Evolutionary conservation across 2,888 invertebrate species (phyloP).

Genomic region (Protonemura montana): DNA sequence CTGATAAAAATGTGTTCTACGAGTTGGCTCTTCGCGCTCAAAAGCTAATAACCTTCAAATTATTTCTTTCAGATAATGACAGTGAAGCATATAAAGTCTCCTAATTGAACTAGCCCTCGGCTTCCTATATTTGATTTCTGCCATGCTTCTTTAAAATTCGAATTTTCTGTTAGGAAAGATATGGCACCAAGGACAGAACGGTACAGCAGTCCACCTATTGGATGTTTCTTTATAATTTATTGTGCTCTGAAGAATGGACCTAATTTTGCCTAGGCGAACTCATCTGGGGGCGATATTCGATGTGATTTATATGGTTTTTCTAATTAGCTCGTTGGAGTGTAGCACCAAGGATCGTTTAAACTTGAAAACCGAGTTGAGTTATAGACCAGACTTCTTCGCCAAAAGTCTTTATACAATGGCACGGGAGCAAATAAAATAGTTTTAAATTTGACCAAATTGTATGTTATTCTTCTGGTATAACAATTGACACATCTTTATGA

Average conservation of each 20-base stretch:
- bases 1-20: neutral
- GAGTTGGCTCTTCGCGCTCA: neutral
- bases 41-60: neutral
- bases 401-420: neutral
- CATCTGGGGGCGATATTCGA: neutral
- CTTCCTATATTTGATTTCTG: neutral
- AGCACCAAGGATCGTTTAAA: neutral
- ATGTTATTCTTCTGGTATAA: too few species aligned
- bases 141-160: neutral
- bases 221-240: constrained; percentile 5
- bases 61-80: neutral
- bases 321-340: neutral
- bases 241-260: neutral
- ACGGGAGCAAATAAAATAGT: too few species aligned
- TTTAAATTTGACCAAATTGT: too few species aligned
- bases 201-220: neutral
- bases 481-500: too few species aligned
- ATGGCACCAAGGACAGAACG: neutral
- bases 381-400: too few species aligned
- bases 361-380: neutral
- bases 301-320: neutral
- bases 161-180: neutral
- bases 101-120: constrained; percentile 2
- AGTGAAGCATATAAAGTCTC: neutral
- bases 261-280: neutral